Base-by-base conservation (phyloP, 2,888 invertebrate genomes). In the Catocala nupta region DNA sequence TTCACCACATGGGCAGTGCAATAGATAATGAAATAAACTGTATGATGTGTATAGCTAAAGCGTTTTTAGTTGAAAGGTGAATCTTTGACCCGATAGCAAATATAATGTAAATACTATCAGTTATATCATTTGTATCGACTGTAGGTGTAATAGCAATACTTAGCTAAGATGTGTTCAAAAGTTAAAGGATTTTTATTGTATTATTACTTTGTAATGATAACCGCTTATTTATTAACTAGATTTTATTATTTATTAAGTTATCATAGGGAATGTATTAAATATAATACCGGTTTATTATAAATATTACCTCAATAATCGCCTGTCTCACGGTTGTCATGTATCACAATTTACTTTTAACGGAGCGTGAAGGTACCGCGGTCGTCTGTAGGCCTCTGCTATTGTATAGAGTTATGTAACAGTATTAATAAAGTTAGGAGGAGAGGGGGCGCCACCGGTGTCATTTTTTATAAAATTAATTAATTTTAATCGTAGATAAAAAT, bases 151-250 rank as follows among this genome's bases (percentile, higher is more conserved):
- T 93, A 92, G 91, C 90, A 89, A 91, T 92, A 90, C 87, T 84
- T 93, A 93, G 91, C 89, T 94, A 93, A 92, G 91, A 92, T 91
- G 92, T 92, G 93, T 94, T 93, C 93, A 91, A 89, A 90, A 85
- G 85, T 81, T 86, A 88, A 86, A 87, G 81, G 83, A 85, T 89
- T 87, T 83, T 88, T 89, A 77, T 78, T 78, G 75, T 84, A 85
- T 86, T 82, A 83, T 81, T 87, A 86, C 82, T 83, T 87, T 85
- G 81, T 87, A 86, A 88, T 87, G 87, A 89, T 90, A 75, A 69
- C 74, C 70, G 78, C 77, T 78, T 91, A 90, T 91, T 93, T 91
- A 91, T 91, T 90, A 83, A 87, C 82, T 90, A 91, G 90, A 80
- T 81, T 77, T 82, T 90, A 91, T 90, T 90, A 88, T 90, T 90